Percentiles rank a stretch among this genome's conserved stretches.
Evolutionary conservation across 2,888 invertebrate species (phyloP).

Genomic region (Drosophila prostipennis): DNA sequence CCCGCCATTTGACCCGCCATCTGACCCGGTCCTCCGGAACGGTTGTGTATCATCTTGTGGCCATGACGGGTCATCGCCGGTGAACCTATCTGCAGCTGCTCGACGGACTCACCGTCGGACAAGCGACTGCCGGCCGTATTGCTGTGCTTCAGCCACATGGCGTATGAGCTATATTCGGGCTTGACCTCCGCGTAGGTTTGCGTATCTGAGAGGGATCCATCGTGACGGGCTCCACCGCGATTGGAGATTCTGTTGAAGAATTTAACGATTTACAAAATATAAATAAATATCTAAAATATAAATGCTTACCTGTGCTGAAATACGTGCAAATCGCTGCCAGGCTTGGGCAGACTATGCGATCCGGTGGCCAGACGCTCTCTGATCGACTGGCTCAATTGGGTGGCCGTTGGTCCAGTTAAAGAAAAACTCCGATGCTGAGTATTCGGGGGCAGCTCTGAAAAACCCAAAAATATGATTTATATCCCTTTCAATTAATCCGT

Average conservation of each 20-base stretch:
- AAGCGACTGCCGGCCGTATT: slow-evolving; percentile 91
- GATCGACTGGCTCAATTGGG: slow-evolving; percentile 94
- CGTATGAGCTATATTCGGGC: slow-evolving; percentile 93
- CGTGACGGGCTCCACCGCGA: slow-evolving; percentile 86
- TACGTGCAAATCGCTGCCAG: slow-evolving; percentile 87
- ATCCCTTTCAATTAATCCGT: not conserved
- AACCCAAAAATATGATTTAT: not conserved
- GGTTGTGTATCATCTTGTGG: slow-evolving; percentile 83
- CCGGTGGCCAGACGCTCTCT: slow-evolving; percentile 92
- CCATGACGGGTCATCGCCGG: slow-evolving; percentile 87
- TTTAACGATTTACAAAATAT: too few relatives aligned
- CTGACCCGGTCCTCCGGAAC: slow-evolving; percentile 59
- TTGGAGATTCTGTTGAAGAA: slow-evolving; percentile 68
- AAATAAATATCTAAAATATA: too few relatives aligned
- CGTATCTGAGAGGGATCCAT: slow-evolving; percentile 94
- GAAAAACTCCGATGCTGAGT: slow-evolving; percentile 94
- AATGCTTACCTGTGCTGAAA: slow-evolving; percentile 86
- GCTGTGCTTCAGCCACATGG: slow-evolving; percentile 95
- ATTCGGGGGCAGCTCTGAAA: slow-evolving; percentile 86
- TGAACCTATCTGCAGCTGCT: slow-evolving; percentile 89
- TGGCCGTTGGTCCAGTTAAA: slow-evolving; percentile 92
- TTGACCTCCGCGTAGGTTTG: slow-evolving; percentile 90
- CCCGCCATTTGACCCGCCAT: slow-evolving; percentile 58
- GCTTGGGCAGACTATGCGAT: slow-evolving; percentile 94
- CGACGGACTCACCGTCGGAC: slow-evolving; percentile 96